Conservation (phyloP, 2,888 invertebrate genomes). For the Netelia fuscicornis region DNA sequence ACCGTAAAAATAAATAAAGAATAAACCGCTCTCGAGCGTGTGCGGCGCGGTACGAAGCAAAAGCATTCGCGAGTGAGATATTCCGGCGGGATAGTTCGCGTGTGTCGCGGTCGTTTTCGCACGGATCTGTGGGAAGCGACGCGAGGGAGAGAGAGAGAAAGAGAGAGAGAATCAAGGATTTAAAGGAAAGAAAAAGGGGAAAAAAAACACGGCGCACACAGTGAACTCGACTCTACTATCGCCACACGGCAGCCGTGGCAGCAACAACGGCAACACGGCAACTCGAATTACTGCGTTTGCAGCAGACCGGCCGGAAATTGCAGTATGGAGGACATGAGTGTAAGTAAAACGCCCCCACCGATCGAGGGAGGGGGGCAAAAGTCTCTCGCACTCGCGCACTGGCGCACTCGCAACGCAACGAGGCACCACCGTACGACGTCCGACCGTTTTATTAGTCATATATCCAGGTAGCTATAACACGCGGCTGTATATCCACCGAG, state of each 20-base stretch:
- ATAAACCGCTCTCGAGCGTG: conserved; percentile 9
- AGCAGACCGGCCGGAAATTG: conserved; percentile 70
- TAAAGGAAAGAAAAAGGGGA: conserved; percentile 26
- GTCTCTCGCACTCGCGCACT: neutral
- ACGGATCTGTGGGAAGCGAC: conserved; percentile 71
- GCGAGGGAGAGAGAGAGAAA: conserved; percentile 55
- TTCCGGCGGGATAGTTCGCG: conserved; percentile 62
- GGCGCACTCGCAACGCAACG: neutral
- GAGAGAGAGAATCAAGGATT: conserved; percentile 60
- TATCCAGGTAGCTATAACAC: neutral
- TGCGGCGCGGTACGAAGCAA: neutral
- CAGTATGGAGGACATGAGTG: conserved; percentile 83
- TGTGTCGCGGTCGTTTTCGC: conserved; percentile 70
- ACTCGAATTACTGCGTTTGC: conserved; percentile 41
- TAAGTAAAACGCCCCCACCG: conserved; percentile 75
- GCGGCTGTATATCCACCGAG: conserved; percentile 6
- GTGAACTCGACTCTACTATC: conserved; percentile 57
- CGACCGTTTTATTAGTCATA: conserved; percentile 5
- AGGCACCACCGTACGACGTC: neutral
- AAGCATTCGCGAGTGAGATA: conserved; percentile 57
- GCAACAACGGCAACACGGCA: conserved; percentile 52
- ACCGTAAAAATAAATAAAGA: neutral
- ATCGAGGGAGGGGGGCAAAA: neutral
- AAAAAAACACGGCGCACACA: conserved; percentile 15
- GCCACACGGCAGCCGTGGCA: conserved; percentile 45